Conservation (phyloP, 2,113 vertebrate genomes). For the Pseudorhombus dupliciocellatus region DNA sequence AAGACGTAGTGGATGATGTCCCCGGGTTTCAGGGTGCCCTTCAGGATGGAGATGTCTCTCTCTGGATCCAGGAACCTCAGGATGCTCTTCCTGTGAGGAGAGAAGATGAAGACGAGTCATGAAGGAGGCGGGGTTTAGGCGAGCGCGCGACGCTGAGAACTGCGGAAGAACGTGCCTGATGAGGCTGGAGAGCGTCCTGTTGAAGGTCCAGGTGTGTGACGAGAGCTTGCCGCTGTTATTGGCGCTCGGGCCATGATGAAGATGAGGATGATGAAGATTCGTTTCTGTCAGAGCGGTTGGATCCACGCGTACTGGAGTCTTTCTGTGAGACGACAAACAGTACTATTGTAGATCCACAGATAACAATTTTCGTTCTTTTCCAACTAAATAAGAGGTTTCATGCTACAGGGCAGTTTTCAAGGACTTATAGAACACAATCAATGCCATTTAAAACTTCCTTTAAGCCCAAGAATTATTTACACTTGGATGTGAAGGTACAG, state of each 20-base stretch:
- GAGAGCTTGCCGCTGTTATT: conserved; percentile 46
- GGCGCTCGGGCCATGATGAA: background rate
- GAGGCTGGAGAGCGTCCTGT: conserved; percentile 79
- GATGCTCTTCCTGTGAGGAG: conserved; percentile 87
- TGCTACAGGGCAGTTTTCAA: background rate
- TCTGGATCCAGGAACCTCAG: conserved; percentile 93
- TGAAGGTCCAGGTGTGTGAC: conserved; percentile 74
- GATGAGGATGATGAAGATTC: background rate
- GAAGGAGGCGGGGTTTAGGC: background rate
- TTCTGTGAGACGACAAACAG: conserved; percentile 52
- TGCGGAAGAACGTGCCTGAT: conserved; percentile 68
- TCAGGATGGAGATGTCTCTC: conserved; percentile 95
- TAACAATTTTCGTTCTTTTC: background rate
- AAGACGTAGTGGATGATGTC: conserved; percentile 96
- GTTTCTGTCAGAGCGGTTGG: conserved; percentile 43
- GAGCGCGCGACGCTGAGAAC: background rate
- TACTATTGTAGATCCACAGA: background rate
- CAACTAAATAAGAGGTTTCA: background rate
- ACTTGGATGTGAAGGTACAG: too few species aligned
- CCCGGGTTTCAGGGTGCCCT: conserved; percentile 91
- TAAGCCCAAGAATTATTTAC: too few species aligned
- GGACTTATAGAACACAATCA: too few species aligned
- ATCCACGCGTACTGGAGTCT: conserved; percentile 31
- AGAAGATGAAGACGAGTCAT: background rate
- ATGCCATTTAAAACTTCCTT: too few species aligned